Evolutionary conservation across 1,140 invertebrate species (phyloP).

Genomic region (Zophobas atratus): DNA sequence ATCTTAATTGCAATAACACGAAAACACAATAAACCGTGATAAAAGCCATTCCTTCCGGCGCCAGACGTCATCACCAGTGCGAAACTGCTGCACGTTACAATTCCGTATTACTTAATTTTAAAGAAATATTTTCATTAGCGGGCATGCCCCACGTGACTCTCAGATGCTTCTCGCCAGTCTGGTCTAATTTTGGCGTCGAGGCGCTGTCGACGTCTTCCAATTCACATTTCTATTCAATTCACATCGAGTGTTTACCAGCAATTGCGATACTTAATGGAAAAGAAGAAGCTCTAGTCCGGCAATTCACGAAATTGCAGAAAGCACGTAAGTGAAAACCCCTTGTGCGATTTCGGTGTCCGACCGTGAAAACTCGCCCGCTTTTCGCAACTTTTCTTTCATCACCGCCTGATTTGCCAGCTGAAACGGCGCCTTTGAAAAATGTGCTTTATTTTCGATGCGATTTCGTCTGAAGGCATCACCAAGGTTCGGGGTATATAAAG

Average conservation of each 20-base stretch:
- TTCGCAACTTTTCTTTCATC: not conserved
- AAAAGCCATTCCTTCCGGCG: too few relatives aligned
- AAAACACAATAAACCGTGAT: too few relatives aligned
- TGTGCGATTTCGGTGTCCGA: constrained; percentile 41
- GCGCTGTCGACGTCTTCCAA: constrained; percentile 39
- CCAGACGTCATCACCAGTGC: not conserved
- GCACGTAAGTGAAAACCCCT: constrained; percentile 17
- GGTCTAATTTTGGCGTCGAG: constrained; percentile 59
- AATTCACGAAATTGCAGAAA: not conserved
- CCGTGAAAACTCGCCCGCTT: not conserved
- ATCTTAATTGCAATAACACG: too few relatives aligned
- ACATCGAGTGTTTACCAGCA: constrained; percentile 13
- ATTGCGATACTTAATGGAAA: constrained; percentile 23
- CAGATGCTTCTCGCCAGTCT: constrained; percentile 50
- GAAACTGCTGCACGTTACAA: not conserved
- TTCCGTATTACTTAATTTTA: not conserved
- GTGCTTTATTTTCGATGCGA: not conserved
- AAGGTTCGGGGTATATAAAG: constrained; percentile 44
- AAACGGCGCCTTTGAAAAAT: not conserved
- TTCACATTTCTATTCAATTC: constrained; percentile 19
- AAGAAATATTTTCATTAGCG: constrained; percentile 26
- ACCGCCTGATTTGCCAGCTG: not conserved
- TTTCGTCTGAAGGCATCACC: not conserved
- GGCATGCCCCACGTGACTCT: constrained; percentile 51
- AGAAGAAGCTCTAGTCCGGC: constrained; percentile 21